These are phyloP conservation scores for Actinemys pallida DNA, from an alignment of 2,113 vertebrate species.

Conservation along the genomic window DNA sequence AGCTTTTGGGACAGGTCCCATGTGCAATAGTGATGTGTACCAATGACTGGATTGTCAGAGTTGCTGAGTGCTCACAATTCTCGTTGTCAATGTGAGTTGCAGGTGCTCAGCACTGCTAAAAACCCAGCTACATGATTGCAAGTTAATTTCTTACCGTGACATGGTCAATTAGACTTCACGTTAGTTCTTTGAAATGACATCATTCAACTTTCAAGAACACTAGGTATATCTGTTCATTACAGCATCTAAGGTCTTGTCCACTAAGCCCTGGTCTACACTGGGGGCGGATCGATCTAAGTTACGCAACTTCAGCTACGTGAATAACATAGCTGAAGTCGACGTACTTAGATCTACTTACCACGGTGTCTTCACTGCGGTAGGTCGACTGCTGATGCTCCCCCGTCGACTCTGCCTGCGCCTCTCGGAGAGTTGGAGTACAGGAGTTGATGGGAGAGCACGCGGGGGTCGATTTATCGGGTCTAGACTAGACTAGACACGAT, in stretches of 20 bases:
- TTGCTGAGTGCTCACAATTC: background rate
- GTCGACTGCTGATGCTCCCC: too few species aligned
- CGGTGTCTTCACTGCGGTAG: too few species aligned
- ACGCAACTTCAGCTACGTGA: too few species aligned
- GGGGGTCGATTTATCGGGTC: too few species aligned
- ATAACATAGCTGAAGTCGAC: too few species aligned
- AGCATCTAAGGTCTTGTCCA: background rate
- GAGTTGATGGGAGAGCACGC: too few species aligned
- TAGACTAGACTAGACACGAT: too few species aligned
- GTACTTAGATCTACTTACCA: too few species aligned
- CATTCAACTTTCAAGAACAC: background rate
- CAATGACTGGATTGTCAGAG: background rate
- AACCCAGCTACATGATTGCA: background rate
- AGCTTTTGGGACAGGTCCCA: background rate
- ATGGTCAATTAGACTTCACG: background rate
- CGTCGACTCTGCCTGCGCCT: too few species aligned
- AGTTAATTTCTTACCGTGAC: background rate
- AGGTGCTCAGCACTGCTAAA: background rate
- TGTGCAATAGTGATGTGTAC: background rate
- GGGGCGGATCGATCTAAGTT: too few species aligned
- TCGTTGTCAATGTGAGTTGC: background rate
- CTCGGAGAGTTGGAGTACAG: too few species aligned
- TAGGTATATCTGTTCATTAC: background rate
- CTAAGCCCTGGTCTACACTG: too few species aligned
- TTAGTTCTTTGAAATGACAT: background rate